Evolutionary conservation across 1,140 invertebrate genomes (phyloP).

Genomic region (Dolichoris vasculosae): DNA sequence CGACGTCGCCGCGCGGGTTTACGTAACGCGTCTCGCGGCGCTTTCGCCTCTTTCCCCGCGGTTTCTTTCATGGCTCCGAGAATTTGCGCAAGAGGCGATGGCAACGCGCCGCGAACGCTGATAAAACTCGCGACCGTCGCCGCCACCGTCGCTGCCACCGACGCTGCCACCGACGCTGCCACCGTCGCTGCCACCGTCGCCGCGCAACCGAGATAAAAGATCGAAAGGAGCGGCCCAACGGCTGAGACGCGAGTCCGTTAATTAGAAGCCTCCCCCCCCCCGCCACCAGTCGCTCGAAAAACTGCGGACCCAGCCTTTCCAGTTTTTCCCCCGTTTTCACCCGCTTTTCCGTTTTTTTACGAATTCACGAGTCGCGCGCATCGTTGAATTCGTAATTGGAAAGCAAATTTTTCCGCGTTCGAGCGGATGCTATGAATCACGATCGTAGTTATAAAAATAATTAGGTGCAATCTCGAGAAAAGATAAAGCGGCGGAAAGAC

Average conservation of each 20-base stretch:
- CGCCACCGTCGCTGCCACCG: background rate
- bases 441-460: slow-evolving; percentile 9
- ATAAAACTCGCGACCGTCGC: slow-evolving; percentile 33
- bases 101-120: slow-evolving; percentile 19
- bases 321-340: background rate
- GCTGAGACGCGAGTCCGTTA: background rate
- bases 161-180: slow-evolving; percentile 13
- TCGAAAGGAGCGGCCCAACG: background rate
- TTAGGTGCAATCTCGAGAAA: slow-evolving; percentile 1
- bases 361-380: background rate
- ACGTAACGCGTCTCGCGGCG: slow-evolving; percentile 30
- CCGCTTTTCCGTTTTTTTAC: background rate
- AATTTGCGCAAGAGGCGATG: slow-evolving; percentile 51
- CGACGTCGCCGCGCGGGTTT: slow-evolving; percentile 53
- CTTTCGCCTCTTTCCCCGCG: background rate
- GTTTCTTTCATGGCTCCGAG: slow-evolving; percentile 24
- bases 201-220: slow-evolving; percentile 30
- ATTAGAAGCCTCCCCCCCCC: background rate
- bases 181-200: slow-evolving; percentile 18
- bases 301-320: too few relatives aligned
- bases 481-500: background rate
- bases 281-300: too few relatives aligned
- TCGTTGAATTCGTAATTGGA: background rate
- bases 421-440: background rate
- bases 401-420: slow-evolving; percentile 13